These are phyloP conservation scores for Folsomia candida DNA, from an alignment of 2,888 invertebrate species.

Conservation along the genomic window DNA sequence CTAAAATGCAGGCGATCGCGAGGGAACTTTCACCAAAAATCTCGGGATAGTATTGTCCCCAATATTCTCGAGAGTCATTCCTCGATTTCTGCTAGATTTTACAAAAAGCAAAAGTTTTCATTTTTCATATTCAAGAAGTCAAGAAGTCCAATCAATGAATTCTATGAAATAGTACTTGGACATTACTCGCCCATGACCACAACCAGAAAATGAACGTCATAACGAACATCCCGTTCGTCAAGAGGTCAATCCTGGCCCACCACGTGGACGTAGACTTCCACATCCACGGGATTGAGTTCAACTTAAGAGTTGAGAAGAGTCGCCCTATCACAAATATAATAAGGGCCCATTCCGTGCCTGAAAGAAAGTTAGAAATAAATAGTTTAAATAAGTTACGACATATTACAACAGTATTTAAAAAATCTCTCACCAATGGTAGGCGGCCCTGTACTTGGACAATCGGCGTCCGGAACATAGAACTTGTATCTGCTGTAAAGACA, in stretches of 20 bases:
- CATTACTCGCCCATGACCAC: too few relatives aligned
- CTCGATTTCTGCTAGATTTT: conserved; percentile 50
- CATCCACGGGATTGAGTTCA: conserved; percentile 20
- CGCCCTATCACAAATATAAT: conserved; percentile 20
- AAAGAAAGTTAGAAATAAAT: background rate
- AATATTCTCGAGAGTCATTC: conserved; percentile 62
- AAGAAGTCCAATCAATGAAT: too few relatives aligned
- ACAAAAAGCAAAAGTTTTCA: too few relatives aligned
- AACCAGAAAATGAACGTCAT: conserved; percentile 17
- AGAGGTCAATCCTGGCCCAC: too few relatives aligned
- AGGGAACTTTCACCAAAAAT: conserved; percentile 67
- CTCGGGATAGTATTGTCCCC: conserved; percentile 65
- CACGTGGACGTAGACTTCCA: conserved; percentile 29
- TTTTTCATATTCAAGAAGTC: too few relatives aligned
- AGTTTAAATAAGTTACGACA: background rate
- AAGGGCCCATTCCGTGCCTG: conserved; percentile 16
- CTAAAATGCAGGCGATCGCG: conserved; percentile 65
- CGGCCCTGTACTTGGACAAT: background rate
- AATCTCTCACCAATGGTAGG: conserved; percentile 6
- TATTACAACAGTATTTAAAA: background rate
- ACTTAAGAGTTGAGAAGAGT: conserved; percentile 12
- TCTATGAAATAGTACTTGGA: too few relatives aligned
- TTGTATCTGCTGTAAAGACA: background rate
- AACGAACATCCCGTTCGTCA: conserved; percentile 28
- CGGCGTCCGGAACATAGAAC: background rate